phyloP scores from a whole-genome alignment of 2,888 invertebrate species.

The Aphidoletes aphidimyza region DNA sequence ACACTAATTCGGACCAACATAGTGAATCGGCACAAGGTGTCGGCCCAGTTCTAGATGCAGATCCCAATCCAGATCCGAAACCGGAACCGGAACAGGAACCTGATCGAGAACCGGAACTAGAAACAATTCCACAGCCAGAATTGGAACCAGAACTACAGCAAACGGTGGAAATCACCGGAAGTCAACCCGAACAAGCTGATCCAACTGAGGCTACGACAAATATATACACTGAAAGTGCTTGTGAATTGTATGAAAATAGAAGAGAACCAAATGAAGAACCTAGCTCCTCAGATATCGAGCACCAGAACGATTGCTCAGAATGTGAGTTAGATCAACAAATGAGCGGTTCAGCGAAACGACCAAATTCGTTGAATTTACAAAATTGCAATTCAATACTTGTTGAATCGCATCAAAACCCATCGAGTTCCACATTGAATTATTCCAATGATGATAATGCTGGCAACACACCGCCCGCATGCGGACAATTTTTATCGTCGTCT shows the following conservation, averaged over 20 bases:
- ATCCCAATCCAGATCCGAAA: no score
- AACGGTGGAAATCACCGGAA: neutral
- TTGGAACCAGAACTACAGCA: no score
- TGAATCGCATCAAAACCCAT: neutral
- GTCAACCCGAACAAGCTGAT: neutral
- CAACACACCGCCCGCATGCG: neutral
- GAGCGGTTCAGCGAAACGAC: neutral
- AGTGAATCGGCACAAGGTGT: neutral
- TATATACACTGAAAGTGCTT: conserved; percentile 30
- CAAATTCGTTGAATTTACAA: conserved; percentile 22
- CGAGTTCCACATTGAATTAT: neutral
- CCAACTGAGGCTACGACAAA: neutral
- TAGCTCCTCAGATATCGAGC: neutral
- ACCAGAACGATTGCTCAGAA: neutral
- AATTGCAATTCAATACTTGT: neutral
- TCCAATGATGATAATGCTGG: neutral
- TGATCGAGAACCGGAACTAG: no score
- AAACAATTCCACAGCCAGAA: no score
- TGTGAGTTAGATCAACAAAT: conserved; percentile 11
- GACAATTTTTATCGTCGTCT: conserved; percentile 33
- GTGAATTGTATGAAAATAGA: neutral
- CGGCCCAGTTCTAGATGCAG: conserved; percentile 52
- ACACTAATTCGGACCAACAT: neutral
- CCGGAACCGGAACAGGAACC: no score
- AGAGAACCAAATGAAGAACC: neutral